These are phyloP conservation scores for Automeris io DNA, from an alignment of 2,888 invertebrate genomes.

Conservation along the genomic window DNA sequence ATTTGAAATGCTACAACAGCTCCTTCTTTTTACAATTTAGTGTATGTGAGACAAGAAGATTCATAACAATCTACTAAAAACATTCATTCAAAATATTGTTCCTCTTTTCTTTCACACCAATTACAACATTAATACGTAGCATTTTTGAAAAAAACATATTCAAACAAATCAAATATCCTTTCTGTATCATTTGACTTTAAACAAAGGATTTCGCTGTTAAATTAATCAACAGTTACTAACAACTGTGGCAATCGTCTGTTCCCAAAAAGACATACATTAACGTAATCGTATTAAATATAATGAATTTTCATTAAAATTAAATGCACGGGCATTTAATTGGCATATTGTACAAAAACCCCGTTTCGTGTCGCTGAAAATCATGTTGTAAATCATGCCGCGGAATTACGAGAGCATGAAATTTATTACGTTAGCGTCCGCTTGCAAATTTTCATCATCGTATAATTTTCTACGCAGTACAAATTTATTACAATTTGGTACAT, in stretches of 20 bases:
- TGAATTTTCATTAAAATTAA: constrained; percentile 24
- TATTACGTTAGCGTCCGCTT: constrained; percentile 60
- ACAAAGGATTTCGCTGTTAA: too few species aligned
- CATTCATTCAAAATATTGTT: too few species aligned
- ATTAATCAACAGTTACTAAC: too few species aligned
- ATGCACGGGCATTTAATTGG: constrained; percentile 40
- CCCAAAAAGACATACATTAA: constrained; percentile 5
- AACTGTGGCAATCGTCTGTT: constrained; percentile 8
- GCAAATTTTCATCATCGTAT: constrained; percentile 61
- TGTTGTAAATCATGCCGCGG: constrained; percentile 57
- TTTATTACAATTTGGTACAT: constrained; percentile 23
- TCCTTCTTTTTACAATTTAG: too few species aligned
- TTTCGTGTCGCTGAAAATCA: constrained; percentile 45
- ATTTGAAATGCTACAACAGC: too few species aligned
- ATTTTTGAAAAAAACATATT: too few species aligned
- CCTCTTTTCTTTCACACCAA: too few species aligned
- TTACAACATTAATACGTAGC: too few species aligned
- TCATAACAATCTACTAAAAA: too few species aligned
- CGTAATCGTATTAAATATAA: constrained; percentile 14
- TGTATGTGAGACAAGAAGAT: too few species aligned
- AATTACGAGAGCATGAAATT: constrained; percentile 69
- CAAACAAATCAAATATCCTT: too few species aligned
- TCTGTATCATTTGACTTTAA: too few species aligned
- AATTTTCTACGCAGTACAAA: constrained; percentile 53
- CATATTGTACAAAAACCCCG: constrained; percentile 45